These are phyloP conservation scores for Cherax quadricarinatus DNA, from an alignment of 1,140 invertebrate species.

Conservation along the genomic window DNA sequence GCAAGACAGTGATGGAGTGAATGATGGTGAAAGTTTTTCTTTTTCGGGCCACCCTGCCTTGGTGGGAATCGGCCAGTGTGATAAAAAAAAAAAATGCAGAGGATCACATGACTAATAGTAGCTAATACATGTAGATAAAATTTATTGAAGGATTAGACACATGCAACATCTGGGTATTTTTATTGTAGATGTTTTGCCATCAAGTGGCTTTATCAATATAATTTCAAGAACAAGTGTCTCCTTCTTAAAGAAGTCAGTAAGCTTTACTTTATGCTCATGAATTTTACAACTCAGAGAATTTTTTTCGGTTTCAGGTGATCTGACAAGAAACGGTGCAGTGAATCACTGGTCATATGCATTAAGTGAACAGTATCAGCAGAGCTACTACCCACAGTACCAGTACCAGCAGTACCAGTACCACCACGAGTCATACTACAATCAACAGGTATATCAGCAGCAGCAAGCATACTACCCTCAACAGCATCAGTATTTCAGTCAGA, in stretches of 20 bases:
- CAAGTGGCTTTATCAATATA: no score
- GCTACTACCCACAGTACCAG: conserved; percentile 28
- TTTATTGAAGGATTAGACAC: no score
- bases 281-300: neutral
- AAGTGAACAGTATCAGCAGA: conserved; percentile 39
- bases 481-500: conserved; percentile 9
- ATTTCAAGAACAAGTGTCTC: no score
- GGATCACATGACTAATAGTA: no score
- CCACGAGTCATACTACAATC: neutral
- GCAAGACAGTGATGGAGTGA: no score
- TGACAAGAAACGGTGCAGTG: conserved; percentile 22
- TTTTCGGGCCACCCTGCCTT: no score
- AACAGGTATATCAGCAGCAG: conserved; percentile 16
- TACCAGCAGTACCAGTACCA: conserved; percentile 25
- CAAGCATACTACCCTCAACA: neutral
- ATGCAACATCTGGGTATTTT: no score
- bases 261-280: neutral
- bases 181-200: no score
- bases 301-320: conserved; percentile 44
- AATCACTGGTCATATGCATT: conserved; percentile 31
- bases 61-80: no score
- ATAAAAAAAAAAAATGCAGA: no score
- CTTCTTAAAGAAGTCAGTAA: neutral
- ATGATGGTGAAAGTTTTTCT: no score
- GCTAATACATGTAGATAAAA: no score